These are phyloP conservation scores for Schizothorax lantsangensis DNA, from an alignment of 2,797 vertebrate species.

Conservation along the genomic window DNA sequence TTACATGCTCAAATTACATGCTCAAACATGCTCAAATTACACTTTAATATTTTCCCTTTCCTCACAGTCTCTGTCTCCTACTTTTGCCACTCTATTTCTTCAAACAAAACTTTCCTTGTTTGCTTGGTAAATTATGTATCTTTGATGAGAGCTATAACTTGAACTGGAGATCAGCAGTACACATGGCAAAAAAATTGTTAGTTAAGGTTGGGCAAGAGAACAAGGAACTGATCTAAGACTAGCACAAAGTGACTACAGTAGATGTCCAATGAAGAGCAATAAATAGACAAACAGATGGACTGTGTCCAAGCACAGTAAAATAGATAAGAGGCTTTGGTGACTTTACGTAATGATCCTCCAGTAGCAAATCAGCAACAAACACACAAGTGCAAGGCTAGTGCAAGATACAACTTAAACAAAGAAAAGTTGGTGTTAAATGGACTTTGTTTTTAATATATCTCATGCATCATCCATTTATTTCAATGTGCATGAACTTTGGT, in stretches of 20 bases:
- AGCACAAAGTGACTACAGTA: neutral
- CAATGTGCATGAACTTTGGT: neutral
- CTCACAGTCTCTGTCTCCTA: neutral
- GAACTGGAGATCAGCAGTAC: neutral
- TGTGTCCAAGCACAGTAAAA: conserved; percentile 67
- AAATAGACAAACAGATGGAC: conserved; percentile 79
- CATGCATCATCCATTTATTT: conserved; percentile 10
- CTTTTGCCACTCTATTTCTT: neutral
- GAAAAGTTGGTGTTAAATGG: neutral
- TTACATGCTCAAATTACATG: conserved; percentile 12
- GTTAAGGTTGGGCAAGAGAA: neutral
- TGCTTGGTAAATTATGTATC: conserved; percentile 5
- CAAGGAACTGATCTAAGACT: neutral
- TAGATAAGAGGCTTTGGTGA: conserved; percentile 78
- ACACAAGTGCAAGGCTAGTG: neutral
- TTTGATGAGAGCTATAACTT: neutral
- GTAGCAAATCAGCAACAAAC: conserved; percentile 49
- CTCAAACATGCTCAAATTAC: conserved; percentile 14
- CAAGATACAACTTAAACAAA: neutral
- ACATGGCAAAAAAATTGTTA: neutral
- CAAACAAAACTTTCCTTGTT: neutral
- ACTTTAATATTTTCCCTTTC: neutral
- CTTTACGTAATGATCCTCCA: conserved; percentile 66
- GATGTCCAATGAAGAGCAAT: conserved; percentile 53
- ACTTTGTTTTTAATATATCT: neutral